Evolutionary conservation across 2,797 vertebrate genomes (phyloP).

Genomic region (Falco naumanni): DNA sequence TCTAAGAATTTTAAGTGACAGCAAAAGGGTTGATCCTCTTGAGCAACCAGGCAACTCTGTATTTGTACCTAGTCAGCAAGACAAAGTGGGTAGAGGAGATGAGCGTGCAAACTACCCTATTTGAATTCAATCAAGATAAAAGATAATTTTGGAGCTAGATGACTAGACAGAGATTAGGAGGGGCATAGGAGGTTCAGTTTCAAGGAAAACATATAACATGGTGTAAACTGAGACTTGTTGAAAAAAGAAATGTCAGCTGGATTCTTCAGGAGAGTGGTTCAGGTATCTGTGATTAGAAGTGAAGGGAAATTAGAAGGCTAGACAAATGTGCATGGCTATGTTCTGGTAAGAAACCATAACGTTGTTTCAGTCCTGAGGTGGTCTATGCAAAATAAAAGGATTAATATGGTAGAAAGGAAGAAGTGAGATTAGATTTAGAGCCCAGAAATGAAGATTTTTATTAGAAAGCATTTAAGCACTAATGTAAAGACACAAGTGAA

Average conservation of each 20-base stretch:
- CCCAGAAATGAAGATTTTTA: background rate
- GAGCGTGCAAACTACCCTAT: background rate
- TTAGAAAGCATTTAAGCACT: background rate
- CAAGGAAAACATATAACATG: background rate
- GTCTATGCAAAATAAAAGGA: background rate
- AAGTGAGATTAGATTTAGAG: background rate
- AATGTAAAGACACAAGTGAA: background rate
- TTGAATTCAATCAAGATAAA: background rate
- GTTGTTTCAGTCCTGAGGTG: accelerated
- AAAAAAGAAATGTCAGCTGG: background rate
- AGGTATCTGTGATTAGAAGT: background rate
- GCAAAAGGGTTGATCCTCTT: background rate
- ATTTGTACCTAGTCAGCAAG: background rate
- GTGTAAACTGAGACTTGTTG: background rate
- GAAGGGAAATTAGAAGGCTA: background rate
- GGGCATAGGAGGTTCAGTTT: background rate
- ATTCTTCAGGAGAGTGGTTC: background rate
- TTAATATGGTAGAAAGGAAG: background rate
- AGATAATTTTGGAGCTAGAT: background rate
- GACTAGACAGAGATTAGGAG: background rate
- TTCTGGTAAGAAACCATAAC: background rate
- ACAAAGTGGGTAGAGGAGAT: background rate
- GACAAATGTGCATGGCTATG: background rate
- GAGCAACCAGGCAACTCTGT: accelerated
- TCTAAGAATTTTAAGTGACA: background rate